Conservation (phyloP, 2,113 vertebrate genomes). For the Nettapus auritus region DNA sequence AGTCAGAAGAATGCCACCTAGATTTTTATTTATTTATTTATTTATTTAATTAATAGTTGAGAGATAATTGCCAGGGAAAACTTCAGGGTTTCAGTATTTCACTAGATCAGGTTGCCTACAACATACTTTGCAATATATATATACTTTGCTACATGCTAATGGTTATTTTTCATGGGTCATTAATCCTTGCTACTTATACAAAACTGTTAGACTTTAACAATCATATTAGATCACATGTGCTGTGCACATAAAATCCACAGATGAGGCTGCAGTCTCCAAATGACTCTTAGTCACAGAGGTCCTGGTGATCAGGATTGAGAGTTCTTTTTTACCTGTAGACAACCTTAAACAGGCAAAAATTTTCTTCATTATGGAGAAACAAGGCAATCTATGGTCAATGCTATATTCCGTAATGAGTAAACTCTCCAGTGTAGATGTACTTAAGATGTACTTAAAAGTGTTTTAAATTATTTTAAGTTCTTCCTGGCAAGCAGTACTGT, state of each 20-base stretch:
- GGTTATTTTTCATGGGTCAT: neutral
- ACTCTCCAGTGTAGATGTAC: too few species aligned
- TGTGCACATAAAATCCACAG: neutral
- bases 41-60: constrained; percentile 3
- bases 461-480: too few species aligned
- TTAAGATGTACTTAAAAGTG: too few species aligned
- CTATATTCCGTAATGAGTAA: too few species aligned
- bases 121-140: neutral
- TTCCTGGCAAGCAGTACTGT: too few species aligned
- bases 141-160: neutral
- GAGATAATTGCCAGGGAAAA: neutral
- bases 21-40: neutral
- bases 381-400: too few species aligned
- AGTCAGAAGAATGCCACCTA: neutral
- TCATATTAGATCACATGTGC: neutral
- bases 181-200: neutral
- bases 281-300: neutral
- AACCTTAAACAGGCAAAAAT: neutral
- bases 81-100: neutral
- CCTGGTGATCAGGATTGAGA: neutral
- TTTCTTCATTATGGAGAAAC: too few species aligned
- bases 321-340: neutral
- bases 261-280: neutral
- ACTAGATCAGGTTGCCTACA: neutral
- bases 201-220: neutral